A percentile compares a stretch with the other conserved stretches of the same genome.
Conservation (phyloP, 2,797 vertebrate genomes). For the Peromyscus eremicus region DNA sequence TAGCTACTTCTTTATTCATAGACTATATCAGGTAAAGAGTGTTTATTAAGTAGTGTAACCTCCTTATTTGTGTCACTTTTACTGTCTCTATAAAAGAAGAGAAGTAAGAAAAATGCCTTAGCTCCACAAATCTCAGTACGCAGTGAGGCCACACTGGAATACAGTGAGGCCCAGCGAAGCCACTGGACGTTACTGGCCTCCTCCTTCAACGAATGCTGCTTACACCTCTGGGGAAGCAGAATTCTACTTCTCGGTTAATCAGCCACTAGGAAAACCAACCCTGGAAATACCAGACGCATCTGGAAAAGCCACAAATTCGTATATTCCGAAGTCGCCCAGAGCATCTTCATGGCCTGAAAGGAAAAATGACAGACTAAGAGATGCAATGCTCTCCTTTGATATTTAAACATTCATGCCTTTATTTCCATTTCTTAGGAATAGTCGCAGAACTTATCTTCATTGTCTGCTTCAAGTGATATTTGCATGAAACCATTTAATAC, state of each 20-base stretch:
- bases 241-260: slow-evolving; percentile 38
- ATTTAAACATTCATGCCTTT: neutral
- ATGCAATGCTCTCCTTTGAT: neutral
- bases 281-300: slow-evolving; percentile 91
- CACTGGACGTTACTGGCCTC: neutral
- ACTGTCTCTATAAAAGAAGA: neutral
- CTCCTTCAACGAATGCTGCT: neutral
- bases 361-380: slow-evolving; percentile 62
- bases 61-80: slow-evolving; percentile 23
- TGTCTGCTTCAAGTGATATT: neutral
- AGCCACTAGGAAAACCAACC: slow-evolving; percentile 88
- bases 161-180: neutral
- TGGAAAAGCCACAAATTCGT: slow-evolving; percentile 96
- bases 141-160: neutral
- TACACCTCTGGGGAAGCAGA: slow-evolving; percentile 57
- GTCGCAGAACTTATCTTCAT: slow-evolving; percentile 27
- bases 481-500: neutral
- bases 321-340: slow-evolving; percentile 97
- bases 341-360: slow-evolving; percentile 96
- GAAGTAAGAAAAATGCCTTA: neutral
- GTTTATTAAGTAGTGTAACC: neutral
- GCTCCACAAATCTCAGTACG: neutral
- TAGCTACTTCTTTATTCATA: slow-evolving; percentile 20
- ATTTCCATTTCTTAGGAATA: slow-evolving; percentile 8
- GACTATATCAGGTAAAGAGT: slow-evolving; percentile 18